Conservation (phyloP, 2,888 invertebrate genomes). For the Myathropa florea region DNA sequence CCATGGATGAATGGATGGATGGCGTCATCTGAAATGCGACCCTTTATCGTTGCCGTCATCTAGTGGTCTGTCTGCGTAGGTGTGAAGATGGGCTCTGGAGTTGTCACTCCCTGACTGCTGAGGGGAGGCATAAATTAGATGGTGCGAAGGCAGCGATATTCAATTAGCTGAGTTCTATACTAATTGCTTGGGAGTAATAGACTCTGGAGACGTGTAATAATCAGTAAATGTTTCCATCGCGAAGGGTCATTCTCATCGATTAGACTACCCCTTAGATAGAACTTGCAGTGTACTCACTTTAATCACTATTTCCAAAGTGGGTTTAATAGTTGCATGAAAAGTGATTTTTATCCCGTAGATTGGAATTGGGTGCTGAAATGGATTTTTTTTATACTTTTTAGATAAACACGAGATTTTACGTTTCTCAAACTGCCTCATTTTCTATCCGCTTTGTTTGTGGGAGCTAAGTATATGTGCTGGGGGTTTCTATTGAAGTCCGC, state of each 20-base stretch:
- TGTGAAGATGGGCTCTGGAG: neutral
- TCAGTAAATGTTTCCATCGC: neutral
- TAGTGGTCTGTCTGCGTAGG: neutral
- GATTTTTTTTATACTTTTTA: too few relatives aligned
- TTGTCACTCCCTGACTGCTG: neutral
- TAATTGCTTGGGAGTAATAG: slow-evolving; percentile 12
- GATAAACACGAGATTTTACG: too few relatives aligned
- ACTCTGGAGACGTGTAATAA: neutral
- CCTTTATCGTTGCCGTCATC: neutral
- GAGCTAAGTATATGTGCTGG: too few relatives aligned
- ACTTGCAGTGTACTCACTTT: too few relatives aligned
- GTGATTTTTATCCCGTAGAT: neutral
- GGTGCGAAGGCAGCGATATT: slow-evolving; percentile 19
- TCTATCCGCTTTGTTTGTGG: too few relatives aligned
- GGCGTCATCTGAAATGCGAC: neutral
- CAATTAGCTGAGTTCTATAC: slow-evolving; percentile 6
- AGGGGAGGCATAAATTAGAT: slow-evolving; percentile 27
- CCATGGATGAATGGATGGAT: neutral
- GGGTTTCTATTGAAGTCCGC: too few relatives aligned
- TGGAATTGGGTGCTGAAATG: too few relatives aligned
- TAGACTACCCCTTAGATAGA: neutral
- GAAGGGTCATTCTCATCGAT: neutral
- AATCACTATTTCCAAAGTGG: too few relatives aligned
- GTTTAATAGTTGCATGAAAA: too few relatives aligned
- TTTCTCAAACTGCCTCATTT: too few relatives aligned